phyloP scores from a whole-genome alignment of 2,888 invertebrate species.

The Prosapia bicincta region DNA sequence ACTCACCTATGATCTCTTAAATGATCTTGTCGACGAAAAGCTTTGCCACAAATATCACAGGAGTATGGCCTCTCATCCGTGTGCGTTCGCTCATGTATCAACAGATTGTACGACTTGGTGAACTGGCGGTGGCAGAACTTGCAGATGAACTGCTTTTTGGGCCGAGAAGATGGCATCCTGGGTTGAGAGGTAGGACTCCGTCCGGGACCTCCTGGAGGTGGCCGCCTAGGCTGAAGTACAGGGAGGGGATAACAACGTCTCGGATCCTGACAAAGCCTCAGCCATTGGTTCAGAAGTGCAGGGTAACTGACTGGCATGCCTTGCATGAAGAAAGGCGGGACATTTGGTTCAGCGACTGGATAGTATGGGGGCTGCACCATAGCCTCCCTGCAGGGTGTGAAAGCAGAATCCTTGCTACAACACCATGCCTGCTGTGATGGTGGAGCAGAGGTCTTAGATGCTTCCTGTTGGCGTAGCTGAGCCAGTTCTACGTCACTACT shows the following conservation, averaged over 20 bases:
- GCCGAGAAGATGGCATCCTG: conserved; percentile 54
- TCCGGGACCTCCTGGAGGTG: conserved; percentile 29
- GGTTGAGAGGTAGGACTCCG: conserved; percentile 62
- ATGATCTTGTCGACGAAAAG: conserved; percentile 93
- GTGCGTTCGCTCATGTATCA: conserved; percentile 96
- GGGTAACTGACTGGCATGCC: conserved; percentile 39
- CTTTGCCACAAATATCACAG: conserved; percentile 94
- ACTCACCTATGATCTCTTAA: conserved; percentile 81
- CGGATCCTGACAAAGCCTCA: conserved; percentile 61
- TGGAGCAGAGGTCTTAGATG: neutral
- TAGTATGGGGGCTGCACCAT: conserved; percentile 6
- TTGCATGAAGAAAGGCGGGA: conserved; percentile 19
- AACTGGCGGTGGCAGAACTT: conserved; percentile 96
- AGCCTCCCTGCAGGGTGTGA: conserved; percentile 24
- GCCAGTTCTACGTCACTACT: conserved; percentile 28
- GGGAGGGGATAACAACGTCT: conserved; percentile 25
- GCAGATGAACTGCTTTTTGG: conserved; percentile 89
- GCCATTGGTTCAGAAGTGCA: conserved; percentile 68
- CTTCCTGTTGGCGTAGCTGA: conserved; percentile 1
- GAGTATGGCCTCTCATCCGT: conserved; percentile 95
- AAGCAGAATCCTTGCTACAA: conserved; percentile 33
- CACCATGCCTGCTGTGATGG: conserved; percentile 30
- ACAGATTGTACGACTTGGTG: conserved; percentile 95
- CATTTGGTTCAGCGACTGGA: neutral
- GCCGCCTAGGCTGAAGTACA: conserved; percentile 31